phyloP scores from a whole-genome alignment of 1,140 invertebrate species.

The Caenorhabditis remanei region DNA sequence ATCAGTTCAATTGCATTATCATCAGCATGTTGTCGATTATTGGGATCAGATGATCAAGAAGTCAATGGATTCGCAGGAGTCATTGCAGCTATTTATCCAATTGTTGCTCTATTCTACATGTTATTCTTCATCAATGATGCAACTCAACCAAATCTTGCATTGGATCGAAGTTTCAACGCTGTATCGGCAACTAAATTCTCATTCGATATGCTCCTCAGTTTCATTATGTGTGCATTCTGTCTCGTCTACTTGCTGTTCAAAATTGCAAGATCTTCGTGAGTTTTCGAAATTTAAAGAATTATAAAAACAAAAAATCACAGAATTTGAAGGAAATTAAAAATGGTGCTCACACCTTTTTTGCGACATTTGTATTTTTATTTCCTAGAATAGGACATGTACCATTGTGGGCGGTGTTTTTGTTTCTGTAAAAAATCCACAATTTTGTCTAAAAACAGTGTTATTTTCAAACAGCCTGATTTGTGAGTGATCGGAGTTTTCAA shows the following conservation, averaged over 20 bases:
- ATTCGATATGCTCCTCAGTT: conserved; percentile 59
- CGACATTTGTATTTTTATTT: no score
- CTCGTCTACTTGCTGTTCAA: conserved; percentile 45
- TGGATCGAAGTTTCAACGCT: conserved; percentile 51
- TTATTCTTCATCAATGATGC: conserved; percentile 59
- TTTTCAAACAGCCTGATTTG: no score
- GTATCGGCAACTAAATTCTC: conserved; percentile 53
- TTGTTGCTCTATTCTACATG: conserved; percentile 62
- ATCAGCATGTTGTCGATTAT: conserved; percentile 47
- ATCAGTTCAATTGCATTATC: conserved; percentile 61
- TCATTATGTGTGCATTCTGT: conserved; percentile 61
- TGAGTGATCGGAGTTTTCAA: no score
- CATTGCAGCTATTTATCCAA: conserved; percentile 59
- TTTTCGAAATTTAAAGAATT: background rate
- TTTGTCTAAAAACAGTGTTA: no score
- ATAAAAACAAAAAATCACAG: background rate
- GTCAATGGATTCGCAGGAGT: conserved; percentile 44
- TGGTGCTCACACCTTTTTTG: no score
- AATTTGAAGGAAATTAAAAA: background rate
- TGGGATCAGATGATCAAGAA: conserved; percentile 56
- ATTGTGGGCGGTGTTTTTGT: no score
- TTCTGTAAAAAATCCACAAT: no score
- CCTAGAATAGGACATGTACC: no score
- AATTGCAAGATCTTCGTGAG: conserved; percentile 41
- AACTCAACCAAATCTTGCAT: conserved; percentile 38